A percentile compares a stretch with the other conserved stretches of the same genome.
phyloP scores from a whole-genome alignment of 2,113 vertebrate species.

The Caranx melampygus region DNA sequence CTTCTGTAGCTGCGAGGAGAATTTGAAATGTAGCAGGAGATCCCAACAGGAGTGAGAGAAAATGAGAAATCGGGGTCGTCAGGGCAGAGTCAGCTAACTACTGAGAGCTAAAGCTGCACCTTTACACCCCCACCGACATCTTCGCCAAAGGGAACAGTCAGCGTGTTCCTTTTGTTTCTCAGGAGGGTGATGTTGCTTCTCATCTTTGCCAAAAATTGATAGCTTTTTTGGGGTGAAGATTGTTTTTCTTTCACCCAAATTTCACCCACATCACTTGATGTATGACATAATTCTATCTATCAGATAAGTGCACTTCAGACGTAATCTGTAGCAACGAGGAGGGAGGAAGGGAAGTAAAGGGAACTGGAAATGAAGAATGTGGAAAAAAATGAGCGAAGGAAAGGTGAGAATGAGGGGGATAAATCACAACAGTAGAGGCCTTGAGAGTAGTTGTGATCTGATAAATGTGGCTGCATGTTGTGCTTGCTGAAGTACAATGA shows the following conservation, averaged over 20 bases:
- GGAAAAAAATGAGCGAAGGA: not conserved
- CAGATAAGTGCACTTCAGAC: not conserved
- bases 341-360: not conserved
- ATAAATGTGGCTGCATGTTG: constrained; percentile 36
- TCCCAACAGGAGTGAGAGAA: constrained; percentile 8
- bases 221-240: not conserved
- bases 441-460: constrained; percentile 33
- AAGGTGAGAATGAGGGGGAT: constrained; percentile 14
- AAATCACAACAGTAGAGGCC: constrained; percentile 11
- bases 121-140: not conserved
- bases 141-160: constrained; percentile 5
- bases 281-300: constrained; percentile 12
- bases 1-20: constrained; percentile 51
- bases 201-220: constrained; percentile 20
- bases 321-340: not conserved
- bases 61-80: constrained; percentile 7
- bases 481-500: constrained; percentile 15
- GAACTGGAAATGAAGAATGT: constrained; percentile 1
- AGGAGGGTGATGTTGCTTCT: constrained; percentile 7
- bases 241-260: constrained; percentile 26
- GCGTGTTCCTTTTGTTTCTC: constrained; percentile 26
- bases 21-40: constrained; percentile 39
- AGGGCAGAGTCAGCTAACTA: constrained; percentile 37
- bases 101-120: constrained; percentile 3
- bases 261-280: not conserved